Evolutionary conservation across 2,888 invertebrate species (phyloP).

Genomic region (Thelaira solivaga): DNA sequence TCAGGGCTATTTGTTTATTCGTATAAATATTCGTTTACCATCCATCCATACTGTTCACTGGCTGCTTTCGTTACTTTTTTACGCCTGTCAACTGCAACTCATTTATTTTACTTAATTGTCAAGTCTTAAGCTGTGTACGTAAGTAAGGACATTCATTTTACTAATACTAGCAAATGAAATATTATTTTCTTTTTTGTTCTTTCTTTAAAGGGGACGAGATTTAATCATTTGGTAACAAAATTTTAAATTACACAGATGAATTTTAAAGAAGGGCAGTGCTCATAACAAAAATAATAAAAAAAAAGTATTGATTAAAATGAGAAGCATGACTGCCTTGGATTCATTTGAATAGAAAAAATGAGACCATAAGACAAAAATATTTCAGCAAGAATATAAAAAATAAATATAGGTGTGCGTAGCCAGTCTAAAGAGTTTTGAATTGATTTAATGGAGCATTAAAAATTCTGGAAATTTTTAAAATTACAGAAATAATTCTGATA

Average conservation of each 20-base stretch:
- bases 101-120: constrained; percentile 74
- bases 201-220: not conserved
- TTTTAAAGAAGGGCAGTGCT: too few species aligned
- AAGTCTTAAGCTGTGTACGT: constrained; percentile 64
- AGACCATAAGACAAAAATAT: too few species aligned
- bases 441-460: too few species aligned
- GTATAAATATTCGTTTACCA: not conserved
- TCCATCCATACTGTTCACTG: not conserved
- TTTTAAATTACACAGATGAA: too few species aligned
- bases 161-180: not conserved
- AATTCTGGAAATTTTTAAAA: too few species aligned
- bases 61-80: constrained; percentile 31
- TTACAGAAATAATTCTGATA: too few species aligned
- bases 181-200: not conserved
- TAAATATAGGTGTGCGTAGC: too few species aligned
- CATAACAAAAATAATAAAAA: not conserved
- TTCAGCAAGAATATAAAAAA: too few species aligned
- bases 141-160: not conserved
- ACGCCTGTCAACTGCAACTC: constrained; percentile 65
- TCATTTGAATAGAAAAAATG: too few species aligned
- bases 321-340: too few species aligned
- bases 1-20: constrained; percentile 27
- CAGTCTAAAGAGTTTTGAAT: too few species aligned
- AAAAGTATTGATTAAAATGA: not conserved
- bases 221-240: constrained; percentile 11